Conservation (phyloP, 2,797 vertebrate genomes). For the Rhinophrynus dorsalis region DNA sequence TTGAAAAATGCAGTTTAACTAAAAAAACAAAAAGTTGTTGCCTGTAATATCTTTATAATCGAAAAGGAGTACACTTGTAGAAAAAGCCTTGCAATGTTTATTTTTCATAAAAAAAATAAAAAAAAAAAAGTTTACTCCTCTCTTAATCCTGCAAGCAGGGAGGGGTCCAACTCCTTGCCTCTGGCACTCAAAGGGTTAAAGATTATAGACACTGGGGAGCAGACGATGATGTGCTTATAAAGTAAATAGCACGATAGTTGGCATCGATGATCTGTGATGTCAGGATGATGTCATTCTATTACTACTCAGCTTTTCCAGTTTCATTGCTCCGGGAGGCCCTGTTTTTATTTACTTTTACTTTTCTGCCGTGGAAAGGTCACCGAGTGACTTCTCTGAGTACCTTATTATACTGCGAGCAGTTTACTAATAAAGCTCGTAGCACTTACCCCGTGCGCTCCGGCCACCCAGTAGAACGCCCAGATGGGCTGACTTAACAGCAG, state of each 20-base stretch:
- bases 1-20: no score
- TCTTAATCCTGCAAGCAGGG: no score
- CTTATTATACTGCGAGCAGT: background rate
- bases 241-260: slow-evolving; percentile 41
- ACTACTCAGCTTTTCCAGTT: slow-evolving; percentile 54
- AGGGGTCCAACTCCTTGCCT: no score
- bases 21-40: no score
- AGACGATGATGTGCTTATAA: slow-evolving; percentile 25
- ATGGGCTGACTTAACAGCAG: slow-evolving; percentile 8
- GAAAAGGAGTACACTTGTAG: no score
- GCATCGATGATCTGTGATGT: slow-evolving; percentile 52
- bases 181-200: no score
- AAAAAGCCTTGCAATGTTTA: no score
- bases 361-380: slow-evolving; percentile 40
- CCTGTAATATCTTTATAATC: no score
- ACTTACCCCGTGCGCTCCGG: background rate
- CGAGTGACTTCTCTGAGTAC: background rate
- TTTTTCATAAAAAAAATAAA: no score
- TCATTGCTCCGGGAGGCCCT: slow-evolving; percentile 32
- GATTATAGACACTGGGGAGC: no score
- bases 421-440: slow-evolving; percentile 8
- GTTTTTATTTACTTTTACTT: slow-evolving; percentile 55
- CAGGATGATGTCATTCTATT: slow-evolving; percentile 49
- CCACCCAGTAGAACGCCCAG: slow-evolving; percentile 16
- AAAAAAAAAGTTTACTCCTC: no score